These are phyloP conservation scores for Motacilla alba DNA, from an alignment of 2,113 vertebrate genomes.

Conservation along the genomic window DNA sequence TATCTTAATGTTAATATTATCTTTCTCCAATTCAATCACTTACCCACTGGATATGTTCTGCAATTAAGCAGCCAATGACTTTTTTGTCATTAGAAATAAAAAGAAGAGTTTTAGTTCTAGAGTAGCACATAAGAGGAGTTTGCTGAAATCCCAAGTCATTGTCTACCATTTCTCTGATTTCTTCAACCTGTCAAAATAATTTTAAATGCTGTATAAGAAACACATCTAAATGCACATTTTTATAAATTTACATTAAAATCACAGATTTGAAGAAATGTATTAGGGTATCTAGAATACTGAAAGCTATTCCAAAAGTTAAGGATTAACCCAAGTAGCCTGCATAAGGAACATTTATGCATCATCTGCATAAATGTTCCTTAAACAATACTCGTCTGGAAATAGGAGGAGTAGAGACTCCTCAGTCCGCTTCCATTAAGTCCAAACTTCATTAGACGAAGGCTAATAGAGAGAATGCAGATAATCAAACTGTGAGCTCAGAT, in stretches of 20 bases:
- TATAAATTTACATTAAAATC: not conserved
- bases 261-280: not conserved
- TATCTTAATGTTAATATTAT: not conserved
- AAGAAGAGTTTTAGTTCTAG: conserved; percentile 95
- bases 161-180: conserved; percentile 99
- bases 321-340: not conserved
- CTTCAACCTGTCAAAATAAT: conserved; percentile 86
- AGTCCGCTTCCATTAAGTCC: not conserved
- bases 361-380: not conserved
- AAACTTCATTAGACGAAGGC: not conserved
- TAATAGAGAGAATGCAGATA: not conserved
- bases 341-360: no score
- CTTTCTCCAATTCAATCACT: conserved; percentile 50
- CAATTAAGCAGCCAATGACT: conserved; percentile 94
- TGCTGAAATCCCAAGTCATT: conserved; percentile 98
- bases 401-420: not conserved
- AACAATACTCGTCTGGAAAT: fast-evolving
- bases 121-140: conserved; percentile 90
- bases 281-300: not conserved
- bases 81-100: conserved; percentile 98
- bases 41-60: conserved; percentile 98
- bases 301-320: not conserved
- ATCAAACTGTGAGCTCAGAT: not conserved
- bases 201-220: not conserved
- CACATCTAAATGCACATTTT: not conserved